Evolutionary conservation across 2,797 vertebrate species (phyloP).

Genomic region (Ctenosaura bakeri): DNA sequence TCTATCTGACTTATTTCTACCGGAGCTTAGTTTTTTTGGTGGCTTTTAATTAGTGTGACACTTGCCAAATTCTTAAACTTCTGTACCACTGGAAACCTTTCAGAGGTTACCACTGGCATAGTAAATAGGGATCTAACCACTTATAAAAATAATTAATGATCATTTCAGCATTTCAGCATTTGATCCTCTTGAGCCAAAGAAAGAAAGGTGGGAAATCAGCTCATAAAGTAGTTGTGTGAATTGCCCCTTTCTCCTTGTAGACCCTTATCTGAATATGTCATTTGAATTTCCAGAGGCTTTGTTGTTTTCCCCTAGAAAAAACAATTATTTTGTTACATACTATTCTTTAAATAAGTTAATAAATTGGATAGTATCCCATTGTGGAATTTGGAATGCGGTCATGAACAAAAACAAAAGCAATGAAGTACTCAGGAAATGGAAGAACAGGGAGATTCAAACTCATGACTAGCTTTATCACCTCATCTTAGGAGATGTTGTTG

Average conservation of each 20-base stretch:
- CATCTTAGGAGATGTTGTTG: background rate
- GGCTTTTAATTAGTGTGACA: background rate
- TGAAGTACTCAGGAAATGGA: conserved; percentile 18
- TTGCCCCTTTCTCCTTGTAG: too few relatives aligned
- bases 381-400: conserved; percentile 16
- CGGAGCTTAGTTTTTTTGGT: background rate
- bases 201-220: background rate
- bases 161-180: background rate
- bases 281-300: background rate
- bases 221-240: background rate
- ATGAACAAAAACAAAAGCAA: conserved; percentile 9
- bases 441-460: conserved; percentile 11
- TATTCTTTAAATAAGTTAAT: conserved; percentile 26
- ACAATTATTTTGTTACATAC: background rate
- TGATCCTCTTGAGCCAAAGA: background rate
- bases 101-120: background rate
- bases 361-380: background rate
- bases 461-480: conserved; percentile 4
- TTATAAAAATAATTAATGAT: background rate
- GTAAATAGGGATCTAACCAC: background rate
- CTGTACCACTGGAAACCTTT: background rate
- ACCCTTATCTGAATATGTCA: background rate
- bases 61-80: background rate
- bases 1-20: too few relatives aligned
- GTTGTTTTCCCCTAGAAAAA: conserved; percentile 1